A percentile compares a stretch with the other conserved stretches of the same genome.
Evolutionary conservation across 2,113 vertebrate genomes (phyloP).

Genomic region (Canis aureus): DNA sequence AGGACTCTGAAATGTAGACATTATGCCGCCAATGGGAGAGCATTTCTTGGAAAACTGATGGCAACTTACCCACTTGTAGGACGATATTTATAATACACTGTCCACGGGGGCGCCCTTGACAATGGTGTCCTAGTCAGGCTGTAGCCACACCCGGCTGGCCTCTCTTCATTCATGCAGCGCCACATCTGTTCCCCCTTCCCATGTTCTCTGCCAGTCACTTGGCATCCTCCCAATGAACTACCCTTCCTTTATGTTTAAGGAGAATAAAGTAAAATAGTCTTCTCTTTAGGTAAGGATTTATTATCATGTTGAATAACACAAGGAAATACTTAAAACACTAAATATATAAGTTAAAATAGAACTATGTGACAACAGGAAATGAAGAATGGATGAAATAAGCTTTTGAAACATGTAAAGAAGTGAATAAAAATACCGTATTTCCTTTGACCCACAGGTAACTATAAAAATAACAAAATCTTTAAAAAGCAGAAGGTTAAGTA

Average conservation of each 20-base stretch:
- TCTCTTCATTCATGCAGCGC: background rate
- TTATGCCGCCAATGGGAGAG: background rate
- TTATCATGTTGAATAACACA: conserved; percentile 13
- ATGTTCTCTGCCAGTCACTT: background rate
- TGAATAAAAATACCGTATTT: background rate
- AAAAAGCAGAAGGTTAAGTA: background rate
- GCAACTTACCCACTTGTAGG: background rate
- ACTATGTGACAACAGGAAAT: background rate
- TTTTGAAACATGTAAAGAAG: conserved; percentile 11
- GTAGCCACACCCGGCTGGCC: background rate
- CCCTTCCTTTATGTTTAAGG: background rate
- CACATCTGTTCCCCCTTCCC: background rate
- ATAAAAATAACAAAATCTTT: background rate
- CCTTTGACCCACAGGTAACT: background rate
- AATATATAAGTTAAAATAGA: conserved; percentile 41
- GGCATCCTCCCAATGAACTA: background rate
- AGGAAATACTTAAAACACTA: conserved; percentile 49
- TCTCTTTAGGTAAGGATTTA: conserved; percentile 36
- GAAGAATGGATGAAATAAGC: conserved; percentile 7
- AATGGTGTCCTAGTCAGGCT: background rate
- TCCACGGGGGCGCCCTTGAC: rapidly evolving
- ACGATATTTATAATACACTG: background rate
- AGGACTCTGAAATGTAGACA: background rate
- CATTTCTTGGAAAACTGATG: background rate
- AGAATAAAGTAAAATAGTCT: conserved; percentile 11